Evolutionary conservation across 2,888 invertebrate species (phyloP).

Genomic region (Drosophila tripunctata): DNA sequence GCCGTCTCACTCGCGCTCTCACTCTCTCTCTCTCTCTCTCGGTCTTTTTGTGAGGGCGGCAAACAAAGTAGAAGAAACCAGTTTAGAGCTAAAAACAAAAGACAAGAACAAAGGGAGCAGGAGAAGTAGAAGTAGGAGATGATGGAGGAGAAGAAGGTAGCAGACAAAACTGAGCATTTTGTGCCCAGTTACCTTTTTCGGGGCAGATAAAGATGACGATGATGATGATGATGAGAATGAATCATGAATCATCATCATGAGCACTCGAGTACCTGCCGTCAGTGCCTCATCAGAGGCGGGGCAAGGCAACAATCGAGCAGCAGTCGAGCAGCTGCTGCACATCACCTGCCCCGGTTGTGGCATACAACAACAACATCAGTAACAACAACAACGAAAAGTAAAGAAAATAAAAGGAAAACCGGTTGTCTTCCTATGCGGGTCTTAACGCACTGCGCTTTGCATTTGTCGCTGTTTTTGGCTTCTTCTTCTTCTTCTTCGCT

Average conservation of each 20-base stretch:
- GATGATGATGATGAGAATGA: slow-evolving; percentile 42
- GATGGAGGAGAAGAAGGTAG: not conserved
- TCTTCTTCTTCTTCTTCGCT: not conserved
- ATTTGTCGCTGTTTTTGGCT: not conserved
- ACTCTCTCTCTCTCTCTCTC: not conserved
- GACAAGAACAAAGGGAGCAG: not conserved
- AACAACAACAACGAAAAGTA: no score
- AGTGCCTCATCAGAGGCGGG: slow-evolving; percentile 35
- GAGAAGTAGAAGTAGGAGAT: not conserved
- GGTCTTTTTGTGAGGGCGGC: slow-evolving; percentile 40
- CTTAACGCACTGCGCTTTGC: slow-evolving; percentile 25
- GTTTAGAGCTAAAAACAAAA: slow-evolving; percentile 15
- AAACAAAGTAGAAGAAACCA: slow-evolving; percentile 17
- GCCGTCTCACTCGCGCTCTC: slow-evolving; percentile 1
- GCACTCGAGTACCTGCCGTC: slow-evolving; percentile 59
- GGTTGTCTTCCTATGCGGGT: slow-evolving; percentile 32
- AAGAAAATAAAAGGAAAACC: slow-evolving; percentile 4
- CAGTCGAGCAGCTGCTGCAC: slow-evolving; percentile 59
- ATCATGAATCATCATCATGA: slow-evolving; percentile 60
- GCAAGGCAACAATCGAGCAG: not conserved
- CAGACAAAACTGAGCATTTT: slow-evolving; percentile 17
- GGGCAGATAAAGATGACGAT: slow-evolving; percentile 26
- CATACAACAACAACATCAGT: slow-evolving; percentile 29
- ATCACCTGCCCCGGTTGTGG: slow-evolving; percentile 36
- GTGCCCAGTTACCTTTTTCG: slow-evolving; percentile 41